Evolutionary conservation across 1,140 invertebrate species (phyloP).

Genomic region (Aphidius gifuensis): DNA sequence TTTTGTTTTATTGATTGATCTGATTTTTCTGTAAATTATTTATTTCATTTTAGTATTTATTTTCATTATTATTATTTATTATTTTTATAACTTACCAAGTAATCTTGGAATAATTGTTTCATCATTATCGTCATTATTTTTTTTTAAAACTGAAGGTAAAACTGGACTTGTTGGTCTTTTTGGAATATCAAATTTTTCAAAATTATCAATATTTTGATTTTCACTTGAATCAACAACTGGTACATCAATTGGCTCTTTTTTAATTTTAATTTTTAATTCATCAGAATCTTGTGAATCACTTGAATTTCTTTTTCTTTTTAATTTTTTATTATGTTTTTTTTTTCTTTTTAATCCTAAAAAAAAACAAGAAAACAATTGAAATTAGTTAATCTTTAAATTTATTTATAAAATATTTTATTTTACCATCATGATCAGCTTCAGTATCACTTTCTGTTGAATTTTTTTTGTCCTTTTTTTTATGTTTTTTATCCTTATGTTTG

Average conservation of each 20-base stretch:
- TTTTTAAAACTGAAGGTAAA: slow-evolving; percentile 41
- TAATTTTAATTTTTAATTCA: slow-evolving; percentile 32
- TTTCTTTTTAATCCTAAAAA: slow-evolving; percentile 50
- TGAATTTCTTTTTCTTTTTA: slow-evolving; percentile 54
- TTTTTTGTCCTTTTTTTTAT: slow-evolving; percentile 55
- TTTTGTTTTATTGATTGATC: slow-evolving; percentile 45
- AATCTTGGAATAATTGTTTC: slow-evolving; percentile 49
- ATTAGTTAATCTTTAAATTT: no score
- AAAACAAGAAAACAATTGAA: no score
- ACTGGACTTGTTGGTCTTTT: slow-evolving; percentile 31
- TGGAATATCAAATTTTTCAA: slow-evolving; percentile 26
- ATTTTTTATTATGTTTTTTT: slow-evolving; percentile 60
- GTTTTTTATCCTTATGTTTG: slow-evolving; percentile 57
- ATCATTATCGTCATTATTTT: slow-evolving; percentile 38
- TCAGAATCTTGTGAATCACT: slow-evolving; percentile 45
- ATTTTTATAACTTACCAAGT: slow-evolving; percentile 43
- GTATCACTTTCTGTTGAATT: slow-evolving; percentile 54
- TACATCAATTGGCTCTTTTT: slow-evolving; percentile 23
- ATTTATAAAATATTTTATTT: slow-evolving; percentile 2
- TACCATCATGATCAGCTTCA: slow-evolving; percentile 46
- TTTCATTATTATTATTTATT: slow-evolving; percentile 11
- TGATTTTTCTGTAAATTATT: slow-evolving; percentile 42
- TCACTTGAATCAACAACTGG: slow-evolving; percentile 21
- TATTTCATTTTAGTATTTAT: slow-evolving; percentile 24
- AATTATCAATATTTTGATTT: slow-evolving; percentile 15